Evolutionary conservation across 2,888 invertebrate genomes (phyloP).

Genomic region (Drosophila mettleri): DNA sequence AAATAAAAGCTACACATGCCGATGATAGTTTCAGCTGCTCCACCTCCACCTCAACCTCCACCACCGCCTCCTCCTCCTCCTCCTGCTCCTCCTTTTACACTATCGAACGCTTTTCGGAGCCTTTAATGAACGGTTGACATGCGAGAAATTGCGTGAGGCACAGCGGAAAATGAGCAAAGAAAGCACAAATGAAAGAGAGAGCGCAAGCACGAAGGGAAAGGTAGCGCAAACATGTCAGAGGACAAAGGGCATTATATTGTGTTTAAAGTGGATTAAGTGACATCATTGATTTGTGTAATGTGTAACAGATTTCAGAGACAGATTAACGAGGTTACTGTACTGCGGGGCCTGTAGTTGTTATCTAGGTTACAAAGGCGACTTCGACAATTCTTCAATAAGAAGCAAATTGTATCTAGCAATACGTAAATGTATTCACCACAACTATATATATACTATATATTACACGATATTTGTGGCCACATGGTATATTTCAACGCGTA

Average conservation of each 20-base stretch:
- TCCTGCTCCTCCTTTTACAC: not conserved
- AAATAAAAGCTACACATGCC: constrained; percentile 27
- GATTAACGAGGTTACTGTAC: constrained; percentile 37
- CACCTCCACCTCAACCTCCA: not conserved
- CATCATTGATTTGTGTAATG: constrained; percentile 67
- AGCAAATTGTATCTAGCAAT: not conserved
- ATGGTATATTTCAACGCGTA: constrained; percentile 1
- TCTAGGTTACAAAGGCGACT: constrained; percentile 5
- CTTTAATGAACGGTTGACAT: constrained; percentile 73
- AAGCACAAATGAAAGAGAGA: not conserved
- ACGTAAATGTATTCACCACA: not conserved
- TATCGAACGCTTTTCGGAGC: constrained; percentile 34
- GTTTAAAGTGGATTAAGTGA: constrained; percentile 71
- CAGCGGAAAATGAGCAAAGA: constrained; percentile 41
- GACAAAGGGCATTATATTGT: constrained; percentile 60
- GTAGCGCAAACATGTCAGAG: constrained; percentile 13
- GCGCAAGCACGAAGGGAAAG: not conserved
- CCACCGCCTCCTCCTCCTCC: not conserved
- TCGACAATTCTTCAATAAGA: not conserved
- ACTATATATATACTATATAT: not conserved
- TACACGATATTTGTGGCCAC: not conserved
- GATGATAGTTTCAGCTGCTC: constrained; percentile 43
- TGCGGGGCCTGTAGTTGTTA: constrained; percentile 1
- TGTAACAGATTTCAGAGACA: constrained; percentile 47
- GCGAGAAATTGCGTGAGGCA: constrained; percentile 69